These are phyloP conservation scores for Corythornis cristatus DNA, from an alignment of 2,113 vertebrate genomes.

Conservation along the genomic window DNA sequence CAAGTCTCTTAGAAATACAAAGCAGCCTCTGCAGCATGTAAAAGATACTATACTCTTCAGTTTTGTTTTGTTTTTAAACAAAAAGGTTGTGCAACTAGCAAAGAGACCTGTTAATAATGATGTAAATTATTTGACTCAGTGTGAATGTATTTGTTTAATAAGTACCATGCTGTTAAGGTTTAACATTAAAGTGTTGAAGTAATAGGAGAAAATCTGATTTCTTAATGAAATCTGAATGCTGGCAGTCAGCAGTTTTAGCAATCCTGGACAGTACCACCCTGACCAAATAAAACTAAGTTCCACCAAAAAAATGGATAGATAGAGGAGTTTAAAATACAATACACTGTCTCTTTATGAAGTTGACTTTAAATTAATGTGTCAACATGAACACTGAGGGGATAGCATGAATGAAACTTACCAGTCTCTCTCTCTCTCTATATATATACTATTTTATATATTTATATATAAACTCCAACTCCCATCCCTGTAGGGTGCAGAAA, in stretches of 20 bases:
- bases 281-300: background rate
- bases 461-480: no score
- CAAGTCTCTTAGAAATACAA: constrained; percentile 12
- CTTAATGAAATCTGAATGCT: constrained; percentile 25
- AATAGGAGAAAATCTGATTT: constrained; percentile 8
- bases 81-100: background rate
- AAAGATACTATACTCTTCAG: background rate
- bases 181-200: constrained; percentile 24
- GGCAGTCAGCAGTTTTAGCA: background rate
- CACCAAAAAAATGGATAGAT: background rate
- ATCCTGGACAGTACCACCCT: background rate
- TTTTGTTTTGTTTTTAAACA: background rate
- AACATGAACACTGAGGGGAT: background rate
- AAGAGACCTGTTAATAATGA: constrained; percentile 47
- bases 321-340: background rate
- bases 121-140: constrained; percentile 31
- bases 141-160: constrained; percentile 58
- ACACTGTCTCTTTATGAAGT: background rate
- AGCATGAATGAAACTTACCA: background rate
- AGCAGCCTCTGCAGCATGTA: background rate
- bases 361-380: background rate
- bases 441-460: no score
- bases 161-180: constrained; percentile 28
- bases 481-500: background rate
- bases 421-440: no score